Conservation (phyloP, 2,888 invertebrate species). For the Apoda limacodes region DNA sequence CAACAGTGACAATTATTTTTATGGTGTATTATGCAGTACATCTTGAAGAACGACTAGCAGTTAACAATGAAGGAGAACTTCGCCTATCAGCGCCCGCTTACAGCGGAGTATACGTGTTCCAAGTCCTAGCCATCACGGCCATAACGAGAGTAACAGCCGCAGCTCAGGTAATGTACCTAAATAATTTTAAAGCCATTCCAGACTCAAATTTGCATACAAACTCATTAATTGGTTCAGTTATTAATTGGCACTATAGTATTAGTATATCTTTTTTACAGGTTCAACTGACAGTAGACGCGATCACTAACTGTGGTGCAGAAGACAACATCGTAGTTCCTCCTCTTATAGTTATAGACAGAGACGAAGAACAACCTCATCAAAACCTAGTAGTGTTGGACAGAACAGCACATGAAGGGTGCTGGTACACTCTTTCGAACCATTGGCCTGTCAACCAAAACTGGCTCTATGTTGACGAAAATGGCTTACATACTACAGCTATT, state of each 20-base stretch:
- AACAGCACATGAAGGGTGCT: constrained; percentile 32
- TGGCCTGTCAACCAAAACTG: constrained; percentile 52
- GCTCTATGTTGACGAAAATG: constrained; percentile 47
- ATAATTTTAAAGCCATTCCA: no score
- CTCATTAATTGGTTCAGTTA: background rate
- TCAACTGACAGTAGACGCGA: constrained; percentile 34
- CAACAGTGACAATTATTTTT: no score
- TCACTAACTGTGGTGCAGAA: constrained; percentile 28
- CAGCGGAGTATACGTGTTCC: constrained; percentile 39
- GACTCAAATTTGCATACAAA: no score
- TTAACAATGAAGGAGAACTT: constrained; percentile 43
- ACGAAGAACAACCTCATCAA: constrained; percentile 45
- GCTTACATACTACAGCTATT: constrained; percentile 41
- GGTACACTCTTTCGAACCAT: constrained; percentile 37
- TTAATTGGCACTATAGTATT: constrained; percentile 2
- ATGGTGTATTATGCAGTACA: constrained; percentile 32
- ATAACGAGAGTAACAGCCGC: constrained; percentile 30
- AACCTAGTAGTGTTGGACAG: constrained; percentile 37
- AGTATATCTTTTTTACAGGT: constrained; percentile 28
- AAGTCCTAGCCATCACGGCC: constrained; percentile 40
- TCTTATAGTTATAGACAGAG: constrained; percentile 43
- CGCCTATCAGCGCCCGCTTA: constrained; percentile 36
- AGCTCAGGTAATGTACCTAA: constrained; percentile 46
- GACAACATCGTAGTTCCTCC: constrained; percentile 35
- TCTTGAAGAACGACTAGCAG: constrained; percentile 36